phyloP scores from a whole-genome alignment of 2,113 vertebrate species.

The Sinocyclocheilus anshuiensis region DNA sequence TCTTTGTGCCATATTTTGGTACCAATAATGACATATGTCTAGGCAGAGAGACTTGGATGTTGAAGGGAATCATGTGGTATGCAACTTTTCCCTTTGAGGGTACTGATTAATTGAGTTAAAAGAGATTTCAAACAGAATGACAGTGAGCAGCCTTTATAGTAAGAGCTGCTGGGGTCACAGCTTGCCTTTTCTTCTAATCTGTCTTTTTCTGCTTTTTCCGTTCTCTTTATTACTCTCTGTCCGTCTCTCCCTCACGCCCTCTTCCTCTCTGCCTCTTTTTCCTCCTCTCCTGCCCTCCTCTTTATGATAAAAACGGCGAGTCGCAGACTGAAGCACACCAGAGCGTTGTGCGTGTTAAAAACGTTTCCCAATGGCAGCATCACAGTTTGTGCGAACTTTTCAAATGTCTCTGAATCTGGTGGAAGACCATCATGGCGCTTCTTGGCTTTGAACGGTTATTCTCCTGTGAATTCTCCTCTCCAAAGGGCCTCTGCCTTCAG shows the following conservation, averaged over 20 bases:
- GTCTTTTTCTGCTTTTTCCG: not conserved
- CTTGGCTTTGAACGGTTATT: slow-evolving; percentile 66
- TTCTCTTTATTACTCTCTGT: no score
- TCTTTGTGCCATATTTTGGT: not conserved
- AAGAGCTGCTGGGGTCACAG: slow-evolving; percentile 23
- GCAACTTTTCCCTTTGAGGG: slow-evolving; percentile 13
- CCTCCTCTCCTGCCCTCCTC: slow-evolving; percentile 53
- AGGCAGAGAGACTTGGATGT: not conserved
- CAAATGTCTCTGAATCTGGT: slow-evolving; percentile 71
- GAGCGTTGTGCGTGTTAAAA: slow-evolving; percentile 68
- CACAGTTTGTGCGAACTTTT: slow-evolving; percentile 75
- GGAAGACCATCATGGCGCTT: slow-evolving; percentile 66
- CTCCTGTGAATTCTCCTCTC: slow-evolving; percentile 67
- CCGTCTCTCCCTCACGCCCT: no score
- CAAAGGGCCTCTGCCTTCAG: slow-evolving; percentile 73
- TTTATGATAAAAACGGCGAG: slow-evolving; percentile 68
- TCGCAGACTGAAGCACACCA: slow-evolving; percentile 39
- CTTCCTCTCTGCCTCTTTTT: not conserved
- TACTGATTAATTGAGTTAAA: slow-evolving; percentile 32
- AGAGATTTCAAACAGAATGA: slow-evolving; percentile 26
- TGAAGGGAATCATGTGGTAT: not conserved
- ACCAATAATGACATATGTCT: not conserved
- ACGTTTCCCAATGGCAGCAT: slow-evolving; percentile 70
- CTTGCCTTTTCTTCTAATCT: slow-evolving; percentile 29
- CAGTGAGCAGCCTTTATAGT: not conserved